Conservation (phyloP, 2,888 invertebrate species). For the Willowsia nigromaculata region DNA sequence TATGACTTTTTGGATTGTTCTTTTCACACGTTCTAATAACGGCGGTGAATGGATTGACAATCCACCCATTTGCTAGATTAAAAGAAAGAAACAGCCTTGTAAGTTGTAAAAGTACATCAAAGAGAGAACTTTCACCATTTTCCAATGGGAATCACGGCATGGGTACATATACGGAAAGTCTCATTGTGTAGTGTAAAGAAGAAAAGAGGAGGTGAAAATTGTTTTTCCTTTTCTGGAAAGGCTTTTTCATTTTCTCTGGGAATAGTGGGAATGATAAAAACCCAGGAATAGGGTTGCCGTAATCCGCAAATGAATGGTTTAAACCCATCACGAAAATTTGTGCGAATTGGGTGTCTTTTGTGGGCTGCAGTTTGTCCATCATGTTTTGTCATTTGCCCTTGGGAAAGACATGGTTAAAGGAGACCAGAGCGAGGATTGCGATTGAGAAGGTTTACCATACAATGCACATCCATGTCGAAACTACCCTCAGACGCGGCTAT, state of each 20-base stretch:
- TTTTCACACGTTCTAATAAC: no score
- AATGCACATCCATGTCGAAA: not conserved
- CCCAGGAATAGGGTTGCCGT: not conserved
- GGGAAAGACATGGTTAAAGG: not conserved
- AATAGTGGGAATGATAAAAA: not conserved
- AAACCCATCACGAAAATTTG: not conserved
- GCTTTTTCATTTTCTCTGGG: not conserved
- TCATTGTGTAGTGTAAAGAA: not conserved
- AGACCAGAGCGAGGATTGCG: not conserved
- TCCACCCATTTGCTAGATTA: not conserved
- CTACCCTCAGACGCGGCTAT: not conserved
- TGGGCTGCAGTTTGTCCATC: not conserved
- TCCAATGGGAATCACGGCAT: not conserved
- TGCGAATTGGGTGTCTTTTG: not conserved
- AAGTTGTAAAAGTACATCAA: not conserved
- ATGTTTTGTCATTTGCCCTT: conserved; percentile 25
- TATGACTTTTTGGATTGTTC: no score
- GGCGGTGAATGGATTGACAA: no score
- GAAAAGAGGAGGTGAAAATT: not conserved
- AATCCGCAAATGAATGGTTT: conserved; percentile 6
- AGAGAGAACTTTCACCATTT: not conserved
- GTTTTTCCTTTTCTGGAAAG: not conserved
- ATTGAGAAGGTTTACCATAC: not conserved
- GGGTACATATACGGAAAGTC: not conserved
- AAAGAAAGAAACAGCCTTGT: not conserved